Evolutionary conservation across 2,113 vertebrate species (phyloP).

Genomic region (Pan troglodytes): DNA sequence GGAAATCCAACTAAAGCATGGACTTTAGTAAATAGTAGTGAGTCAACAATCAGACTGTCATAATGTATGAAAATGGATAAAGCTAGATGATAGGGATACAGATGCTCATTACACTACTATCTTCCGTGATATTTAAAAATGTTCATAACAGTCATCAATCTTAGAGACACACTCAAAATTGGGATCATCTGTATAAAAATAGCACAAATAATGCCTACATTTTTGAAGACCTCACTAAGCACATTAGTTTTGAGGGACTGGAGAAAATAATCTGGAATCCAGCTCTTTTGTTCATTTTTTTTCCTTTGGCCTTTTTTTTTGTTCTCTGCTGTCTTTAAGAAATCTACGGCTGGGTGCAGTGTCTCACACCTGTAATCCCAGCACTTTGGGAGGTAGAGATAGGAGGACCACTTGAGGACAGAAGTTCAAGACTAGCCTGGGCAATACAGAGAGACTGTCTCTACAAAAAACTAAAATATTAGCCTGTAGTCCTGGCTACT

Average conservation of each 20-base stretch:
- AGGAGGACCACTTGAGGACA: too few relatives aligned
- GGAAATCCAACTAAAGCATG: background rate
- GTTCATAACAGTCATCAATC: background rate
- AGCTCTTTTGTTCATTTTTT: background rate
- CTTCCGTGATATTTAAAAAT: background rate
- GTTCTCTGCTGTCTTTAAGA: background rate
- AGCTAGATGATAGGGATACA: background rate
- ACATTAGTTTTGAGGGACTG: background rate
- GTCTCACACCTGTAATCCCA: too few relatives aligned
- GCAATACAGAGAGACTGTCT: too few relatives aligned
- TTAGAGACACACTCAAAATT: background rate
- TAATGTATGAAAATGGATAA: background rate
- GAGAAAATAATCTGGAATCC: background rate
- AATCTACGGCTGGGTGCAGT: background rate
- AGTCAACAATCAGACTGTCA: background rate
- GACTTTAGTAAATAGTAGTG: background rate
- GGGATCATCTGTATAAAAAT: background rate
- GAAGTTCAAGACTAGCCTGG: too few relatives aligned
- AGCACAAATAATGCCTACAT: background rate
- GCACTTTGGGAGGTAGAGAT: too few relatives aligned
- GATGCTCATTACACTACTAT: background rate
- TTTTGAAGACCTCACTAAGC: background rate
- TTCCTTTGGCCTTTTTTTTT: background rate
- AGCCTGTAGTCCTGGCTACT: too few relatives aligned
- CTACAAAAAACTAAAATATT: too few relatives aligned